Conservation (phyloP, 2,113 vertebrate genomes). For the Mastomys natalensis region DNA sequence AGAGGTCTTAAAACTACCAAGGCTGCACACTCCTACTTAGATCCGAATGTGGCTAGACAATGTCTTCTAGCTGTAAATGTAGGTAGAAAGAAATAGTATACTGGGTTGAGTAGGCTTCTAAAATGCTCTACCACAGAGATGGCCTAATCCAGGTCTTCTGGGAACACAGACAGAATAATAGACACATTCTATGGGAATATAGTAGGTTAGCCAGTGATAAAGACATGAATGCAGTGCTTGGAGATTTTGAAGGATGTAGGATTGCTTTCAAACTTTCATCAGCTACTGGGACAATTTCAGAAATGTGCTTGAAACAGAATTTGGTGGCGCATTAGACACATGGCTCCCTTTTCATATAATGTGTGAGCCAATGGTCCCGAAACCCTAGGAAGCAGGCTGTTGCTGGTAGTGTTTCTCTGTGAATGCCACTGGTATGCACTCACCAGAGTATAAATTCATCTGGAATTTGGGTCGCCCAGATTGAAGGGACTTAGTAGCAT, state of each 20-base stretch:
- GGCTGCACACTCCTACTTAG: neutral
- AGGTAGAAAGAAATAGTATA: neutral
- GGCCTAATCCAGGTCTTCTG: neutral
- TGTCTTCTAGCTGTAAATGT: neutral
- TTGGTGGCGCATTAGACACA: constrained; percentile 24
- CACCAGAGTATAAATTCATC: constrained; percentile 52
- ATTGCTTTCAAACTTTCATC: neutral
- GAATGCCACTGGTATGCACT: neutral
- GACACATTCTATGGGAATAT: neutral
- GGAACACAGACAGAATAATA: neutral
- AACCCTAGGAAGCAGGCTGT: neutral
- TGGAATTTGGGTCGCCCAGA: constrained; percentile 64
- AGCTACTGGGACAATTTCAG: constrained; percentile 23
- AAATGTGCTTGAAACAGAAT: constrained; percentile 40
- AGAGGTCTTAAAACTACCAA: neutral
- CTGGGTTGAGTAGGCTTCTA: neutral
- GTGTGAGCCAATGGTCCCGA: neutral
- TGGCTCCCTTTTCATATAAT: constrained; percentile 36
- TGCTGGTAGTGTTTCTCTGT: neutral
- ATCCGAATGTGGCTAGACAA: neutral
- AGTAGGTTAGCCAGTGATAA: neutral
- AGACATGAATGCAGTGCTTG: neutral
- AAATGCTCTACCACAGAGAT: neutral
- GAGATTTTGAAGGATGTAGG: neutral
- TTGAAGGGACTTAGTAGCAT: constrained; percentile 66